phyloP scores from a whole-genome alignment of 2,888 invertebrate genomes.

The Hartigia nigra region DNA sequence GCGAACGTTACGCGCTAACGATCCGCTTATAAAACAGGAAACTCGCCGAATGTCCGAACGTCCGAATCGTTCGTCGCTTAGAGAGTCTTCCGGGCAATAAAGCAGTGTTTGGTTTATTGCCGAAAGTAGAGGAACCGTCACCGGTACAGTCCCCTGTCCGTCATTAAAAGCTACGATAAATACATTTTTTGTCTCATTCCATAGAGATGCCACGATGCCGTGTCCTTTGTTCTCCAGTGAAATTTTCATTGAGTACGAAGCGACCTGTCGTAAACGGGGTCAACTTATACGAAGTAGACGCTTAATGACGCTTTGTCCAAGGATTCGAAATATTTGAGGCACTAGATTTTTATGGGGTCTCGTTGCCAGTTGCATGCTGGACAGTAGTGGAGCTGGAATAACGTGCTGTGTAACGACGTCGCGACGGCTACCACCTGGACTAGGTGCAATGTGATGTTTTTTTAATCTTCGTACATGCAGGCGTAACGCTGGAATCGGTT shows the following conservation, averaged over 20 bases:
- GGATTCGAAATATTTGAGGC: neutral
- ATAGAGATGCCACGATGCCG: neutral
- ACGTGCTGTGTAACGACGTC: neutral
- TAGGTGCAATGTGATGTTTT: neutral
- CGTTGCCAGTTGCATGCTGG: neutral
- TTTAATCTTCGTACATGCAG: neutral
- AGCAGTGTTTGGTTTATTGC: slow-evolving; percentile 30
- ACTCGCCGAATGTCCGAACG: slow-evolving; percentile 47
- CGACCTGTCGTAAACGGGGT: neutral
- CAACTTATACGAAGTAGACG: neutral
- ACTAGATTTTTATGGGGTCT: neutral
- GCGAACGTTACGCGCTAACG: slow-evolving; percentile 48
- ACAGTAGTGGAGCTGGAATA: neutral
- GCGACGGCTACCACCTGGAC: neutral
- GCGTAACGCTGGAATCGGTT: slow-evolving; percentile 4
- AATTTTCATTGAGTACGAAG: neutral
- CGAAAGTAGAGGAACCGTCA: slow-evolving; percentile 9
- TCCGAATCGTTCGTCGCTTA: slow-evolving; percentile 49
- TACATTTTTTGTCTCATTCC: slow-evolving; percentile 19
- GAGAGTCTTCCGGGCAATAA: slow-evolving; percentile 50
- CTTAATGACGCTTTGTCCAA: neutral
- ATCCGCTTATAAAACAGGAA: slow-evolving; percentile 62
- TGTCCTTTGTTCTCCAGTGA: neutral
- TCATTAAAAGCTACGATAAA: slow-evolving; percentile 46
- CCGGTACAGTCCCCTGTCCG: slow-evolving; percentile 16